Percentiles rank a stretch among this genome's conserved stretches.
These are phyloP conservation scores for Andrena minutula DNA, from an alignment of 2,888 invertebrate species.

Conservation along the genomic window DNA sequence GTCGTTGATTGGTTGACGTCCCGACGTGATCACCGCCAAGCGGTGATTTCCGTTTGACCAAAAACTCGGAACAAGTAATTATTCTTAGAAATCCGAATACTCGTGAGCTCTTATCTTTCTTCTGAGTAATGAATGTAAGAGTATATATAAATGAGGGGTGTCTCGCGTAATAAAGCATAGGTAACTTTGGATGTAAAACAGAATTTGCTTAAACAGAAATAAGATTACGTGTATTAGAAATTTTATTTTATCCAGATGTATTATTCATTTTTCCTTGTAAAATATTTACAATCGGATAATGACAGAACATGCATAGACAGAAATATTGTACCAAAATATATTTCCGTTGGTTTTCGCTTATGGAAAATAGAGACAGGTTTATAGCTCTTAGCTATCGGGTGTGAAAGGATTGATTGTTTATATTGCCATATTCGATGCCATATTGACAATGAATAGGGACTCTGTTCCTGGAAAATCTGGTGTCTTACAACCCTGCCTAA, in stretches of 20 bases:
- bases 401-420: no score
- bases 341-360: slow-evolving; percentile 46
- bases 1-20: no score
- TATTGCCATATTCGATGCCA: no score
- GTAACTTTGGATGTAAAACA: not conserved
- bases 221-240: slow-evolving; percentile 18
- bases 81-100: not conserved
- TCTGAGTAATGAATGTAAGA: not conserved
- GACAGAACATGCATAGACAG: slow-evolving; percentile 35
- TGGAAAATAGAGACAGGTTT: slow-evolving; percentile 70
- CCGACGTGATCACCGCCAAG: no score
- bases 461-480: no score
- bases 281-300: slow-evolving; percentile 53
- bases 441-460: no score
- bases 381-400: no score
- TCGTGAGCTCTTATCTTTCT: not conserved
- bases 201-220: not conserved
- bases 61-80: no score
- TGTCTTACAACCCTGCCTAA: no score
- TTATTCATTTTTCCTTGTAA: slow-evolving; percentile 50
- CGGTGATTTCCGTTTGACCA: no score
- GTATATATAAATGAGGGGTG: not conserved
- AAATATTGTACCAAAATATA: slow-evolving; percentile 62
- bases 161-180: no score
- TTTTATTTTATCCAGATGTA: slow-evolving; percentile 61